Evolutionary conservation across 2,113 vertebrate species (phyloP).

Genomic region (Thunnus maccoyii): DNA sequence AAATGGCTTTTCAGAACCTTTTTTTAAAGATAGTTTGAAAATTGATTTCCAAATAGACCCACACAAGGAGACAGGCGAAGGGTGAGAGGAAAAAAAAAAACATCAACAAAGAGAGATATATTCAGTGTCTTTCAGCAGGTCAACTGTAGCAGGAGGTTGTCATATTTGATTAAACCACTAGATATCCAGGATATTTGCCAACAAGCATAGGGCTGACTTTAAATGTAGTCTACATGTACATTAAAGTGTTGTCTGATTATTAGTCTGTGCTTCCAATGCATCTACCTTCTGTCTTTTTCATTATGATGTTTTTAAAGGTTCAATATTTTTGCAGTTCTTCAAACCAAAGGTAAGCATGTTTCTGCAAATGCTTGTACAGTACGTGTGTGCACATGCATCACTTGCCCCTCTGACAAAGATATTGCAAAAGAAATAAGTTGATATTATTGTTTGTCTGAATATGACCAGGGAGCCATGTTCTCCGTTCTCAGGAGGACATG

Average conservation of each 20-base stretch:
- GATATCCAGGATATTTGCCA: slow-evolving; percentile 9
- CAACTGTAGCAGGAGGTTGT: neutral
- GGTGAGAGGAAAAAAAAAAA: neutral
- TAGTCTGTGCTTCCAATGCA: neutral
- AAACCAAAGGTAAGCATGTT: slow-evolving; percentile 17
- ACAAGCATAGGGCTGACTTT: neutral
- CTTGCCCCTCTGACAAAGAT: slow-evolving; percentile 36
- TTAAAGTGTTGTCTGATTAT: neutral
- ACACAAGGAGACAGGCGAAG: slow-evolving; percentile 15
- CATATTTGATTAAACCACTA: slow-evolving; percentile 35
- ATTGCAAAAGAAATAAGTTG: slow-evolving; percentile 35
- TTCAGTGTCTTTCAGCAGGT: slow-evolving; percentile 8
- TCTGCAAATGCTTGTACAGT: neutral
- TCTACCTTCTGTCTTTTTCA: neutral
- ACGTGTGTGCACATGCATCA: neutral
- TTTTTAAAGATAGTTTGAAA: slow-evolving; percentile 4
- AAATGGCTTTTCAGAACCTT: neutral
- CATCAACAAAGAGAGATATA: neutral
- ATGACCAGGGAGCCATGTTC: slow-evolving; percentile 53
- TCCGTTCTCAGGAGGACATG: slow-evolving; percentile 63
- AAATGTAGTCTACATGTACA: neutral
- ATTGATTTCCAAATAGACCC: slow-evolving; percentile 29
- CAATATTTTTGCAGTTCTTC: neutral
- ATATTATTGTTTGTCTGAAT: slow-evolving; percentile 55
- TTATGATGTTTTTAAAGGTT: neutral